These are phyloP conservation scores for Silurus meridionalis DNA, from an alignment of 2,113 vertebrate genomes.

Conservation along the genomic window DNA sequence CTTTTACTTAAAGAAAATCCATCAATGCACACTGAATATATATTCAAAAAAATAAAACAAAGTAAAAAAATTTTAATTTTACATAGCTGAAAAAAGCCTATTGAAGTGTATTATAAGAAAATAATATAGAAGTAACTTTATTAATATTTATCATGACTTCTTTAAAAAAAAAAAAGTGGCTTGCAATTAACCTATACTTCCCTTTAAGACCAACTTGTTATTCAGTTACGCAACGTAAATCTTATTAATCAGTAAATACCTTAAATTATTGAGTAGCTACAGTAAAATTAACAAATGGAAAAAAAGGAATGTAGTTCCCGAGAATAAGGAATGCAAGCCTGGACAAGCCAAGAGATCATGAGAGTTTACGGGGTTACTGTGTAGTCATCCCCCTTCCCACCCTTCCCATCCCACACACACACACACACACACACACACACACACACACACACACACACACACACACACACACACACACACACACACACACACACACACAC, in stretches of 20 bases:
- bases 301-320: not conserved
- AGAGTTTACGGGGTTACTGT: slow-evolving; percentile 12
- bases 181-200: too few species aligned
- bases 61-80: too few species aligned
- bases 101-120: not conserved
- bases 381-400: not conserved
- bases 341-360: slow-evolving; percentile 6
- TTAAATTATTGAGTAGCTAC: slow-evolving; percentile 9
- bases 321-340: slow-evolving; percentile 3
- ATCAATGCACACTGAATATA: not conserved
- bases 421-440: not conserved
- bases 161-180: too few species aligned
- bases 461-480: too few species aligned
- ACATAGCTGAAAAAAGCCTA: too few species aligned
- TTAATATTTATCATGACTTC: not conserved
- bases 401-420: not conserved
- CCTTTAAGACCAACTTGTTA: not conserved
- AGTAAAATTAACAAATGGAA: not conserved
- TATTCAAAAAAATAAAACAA: too few species aligned
- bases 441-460: not conserved
- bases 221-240: not conserved
- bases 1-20: not conserved
- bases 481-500: not conserved
- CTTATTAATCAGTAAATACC: not conserved
- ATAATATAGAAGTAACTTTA: not conserved